Evolutionary conservation across 30 jellyfish, hydroid and myxozoan species (phyloP).

Genomic region (Pseudorhiza aurosa): DNA sequence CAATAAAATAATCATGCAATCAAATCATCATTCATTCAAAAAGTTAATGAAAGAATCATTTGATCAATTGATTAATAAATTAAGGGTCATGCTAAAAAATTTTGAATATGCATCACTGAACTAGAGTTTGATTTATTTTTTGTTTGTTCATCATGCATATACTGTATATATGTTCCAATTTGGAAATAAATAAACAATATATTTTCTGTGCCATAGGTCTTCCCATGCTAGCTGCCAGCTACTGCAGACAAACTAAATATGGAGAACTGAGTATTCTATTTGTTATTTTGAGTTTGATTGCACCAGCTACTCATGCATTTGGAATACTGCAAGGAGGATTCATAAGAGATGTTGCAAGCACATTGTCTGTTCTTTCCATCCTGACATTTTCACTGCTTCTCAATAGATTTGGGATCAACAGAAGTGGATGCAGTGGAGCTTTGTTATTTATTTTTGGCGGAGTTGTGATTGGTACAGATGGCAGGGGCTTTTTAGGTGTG

Average conservation of each 20-base stretch:
- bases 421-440: constrained; percentile 26
- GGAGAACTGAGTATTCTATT: neutral
- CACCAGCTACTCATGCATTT: constrained; percentile 30
- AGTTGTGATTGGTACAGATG: constrained; percentile 55
- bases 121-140: too few species aligned
- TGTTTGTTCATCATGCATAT: too few species aligned
- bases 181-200: too few species aligned
- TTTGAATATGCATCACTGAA: too few species aligned
- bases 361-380: constrained; percentile 40
- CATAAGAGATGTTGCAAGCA: constrained; percentile 32
- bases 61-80: too few species aligned
- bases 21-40: too few species aligned
- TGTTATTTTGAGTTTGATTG: constrained; percentile 10
- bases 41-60: too few species aligned
- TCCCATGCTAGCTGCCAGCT: constrained; percentile 53
- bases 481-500: constrained; percentile 20
- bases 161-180: too few species aligned
- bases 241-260: constrained; percentile 26
- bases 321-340: constrained; percentile 6
- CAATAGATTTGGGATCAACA: constrained; percentile 1
- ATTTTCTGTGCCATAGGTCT: too few species aligned
- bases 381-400: constrained; percentile 10
- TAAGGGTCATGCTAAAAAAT: too few species aligned
- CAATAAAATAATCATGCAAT: too few species aligned
- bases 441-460: constrained; percentile 51